Base-by-base conservation (phyloP, 2,888 invertebrate species). In the Tiliacea aurago region DNA sequence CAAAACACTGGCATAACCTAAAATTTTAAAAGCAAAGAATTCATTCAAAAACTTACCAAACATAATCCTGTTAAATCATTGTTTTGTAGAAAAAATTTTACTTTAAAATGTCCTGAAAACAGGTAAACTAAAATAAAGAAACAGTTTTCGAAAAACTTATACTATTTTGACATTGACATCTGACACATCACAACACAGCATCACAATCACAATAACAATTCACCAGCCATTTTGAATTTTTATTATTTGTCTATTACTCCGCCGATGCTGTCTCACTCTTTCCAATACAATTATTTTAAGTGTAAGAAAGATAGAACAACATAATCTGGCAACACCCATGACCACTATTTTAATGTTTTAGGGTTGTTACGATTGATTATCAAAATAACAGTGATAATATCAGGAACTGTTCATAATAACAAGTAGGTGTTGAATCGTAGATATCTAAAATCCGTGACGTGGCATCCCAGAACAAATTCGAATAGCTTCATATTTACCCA, bases 1-100 rank as follows among this genome's bases (percentile, higher is more conserved):
- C 85, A 85, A 78, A 85, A 87, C 76, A 86, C 62, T 73, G 66
- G 77, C 72, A 77, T 86, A 86, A 86, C 86, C 86, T 86, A 62
- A 73, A 84, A 55, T n/a, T 41, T 43, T 23, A 61, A 76, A 47
- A 51, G 28, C 28, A 43, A 43, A 0, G 4, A 5, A 43, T 6
- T n/a, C 0, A 41, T 9, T 41, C 23, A 58, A 28, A 59, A 62
- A 78, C 85, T 79, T 76, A 86, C 86, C 79, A 53, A 33, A 58
- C 68, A 77, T 75, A 37, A 37, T 56, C 13, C 47, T 59, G n/a
- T 45, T 28, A 23, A n/a, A 23, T 47, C 4, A 51, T 53, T n/a
- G 10, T 18, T 33, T 6, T 15, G 49, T 47, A 28, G 37, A 63
- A 47, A 67, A 5, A 11, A 41, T 51, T 59, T 51, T 6, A 33